These are phyloP conservation scores for Anniella stebbinsi DNA, from an alignment of 2,797 vertebrate genomes.

Conservation along the genomic window DNA sequence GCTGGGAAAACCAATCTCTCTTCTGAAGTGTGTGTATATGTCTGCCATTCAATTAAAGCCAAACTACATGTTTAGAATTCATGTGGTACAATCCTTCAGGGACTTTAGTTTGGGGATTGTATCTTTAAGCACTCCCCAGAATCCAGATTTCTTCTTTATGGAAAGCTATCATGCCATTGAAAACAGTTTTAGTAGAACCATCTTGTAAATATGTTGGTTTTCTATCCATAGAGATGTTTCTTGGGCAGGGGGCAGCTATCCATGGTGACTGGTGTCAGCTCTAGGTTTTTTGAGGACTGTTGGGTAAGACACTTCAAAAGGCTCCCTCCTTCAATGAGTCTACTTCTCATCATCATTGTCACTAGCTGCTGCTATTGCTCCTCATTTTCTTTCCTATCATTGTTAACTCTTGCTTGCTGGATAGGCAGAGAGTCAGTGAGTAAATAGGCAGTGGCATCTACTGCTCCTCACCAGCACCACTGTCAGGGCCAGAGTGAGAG, in stretches of 20 bases:
- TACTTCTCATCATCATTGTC: too few species aligned
- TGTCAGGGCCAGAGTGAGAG: too few species aligned
- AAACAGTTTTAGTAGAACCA: background rate
- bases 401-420: too few species aligned
- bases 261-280: background rate
- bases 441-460: too few species aligned
- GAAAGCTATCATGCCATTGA: background rate
- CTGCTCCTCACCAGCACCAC: too few species aligned
- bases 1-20: conserved; percentile 34
- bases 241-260: background rate
- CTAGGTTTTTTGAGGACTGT: too few species aligned
- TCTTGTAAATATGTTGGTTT: background rate
- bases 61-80: background rate
- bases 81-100: background rate
- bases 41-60: background rate
- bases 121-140: background rate
- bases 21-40: background rate
- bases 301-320: too few species aligned
- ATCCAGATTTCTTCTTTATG: background rate
- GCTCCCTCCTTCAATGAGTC: too few species aligned
- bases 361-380: too few species aligned
- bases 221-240: background rate
- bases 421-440: too few species aligned
- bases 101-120: background rate
- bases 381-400: too few species aligned